phyloP scores from a whole-genome alignment of 2,797 vertebrate genomes.

The Pteropus rufus region DNA sequence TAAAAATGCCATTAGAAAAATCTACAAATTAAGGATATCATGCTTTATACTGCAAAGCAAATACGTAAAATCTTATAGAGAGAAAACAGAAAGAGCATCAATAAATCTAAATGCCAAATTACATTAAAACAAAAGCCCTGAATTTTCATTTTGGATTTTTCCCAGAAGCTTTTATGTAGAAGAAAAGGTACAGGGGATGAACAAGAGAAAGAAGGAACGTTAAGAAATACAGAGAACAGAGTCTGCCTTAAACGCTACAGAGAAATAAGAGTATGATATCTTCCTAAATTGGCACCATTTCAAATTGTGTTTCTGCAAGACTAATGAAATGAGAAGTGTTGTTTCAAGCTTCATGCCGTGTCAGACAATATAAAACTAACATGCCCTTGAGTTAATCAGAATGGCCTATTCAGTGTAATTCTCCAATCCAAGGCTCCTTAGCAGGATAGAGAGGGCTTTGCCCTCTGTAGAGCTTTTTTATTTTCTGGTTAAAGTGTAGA shows the following conservation, averaged over 20 bases:
- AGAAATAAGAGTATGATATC: slow-evolving; percentile 78
- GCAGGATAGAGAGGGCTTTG: slow-evolving; percentile 47
- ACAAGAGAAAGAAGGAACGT: slow-evolving; percentile 49
- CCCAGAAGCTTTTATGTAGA: slow-evolving; percentile 75
- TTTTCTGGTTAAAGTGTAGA: slow-evolving; percentile 53
- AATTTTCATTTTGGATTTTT: slow-evolving; percentile 79
- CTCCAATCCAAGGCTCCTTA: slow-evolving; percentile 71
- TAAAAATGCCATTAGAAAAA: slow-evolving; percentile 77
- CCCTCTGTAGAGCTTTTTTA: slow-evolving; percentile 39
- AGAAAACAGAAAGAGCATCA: slow-evolving; percentile 74
- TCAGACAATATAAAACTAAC: slow-evolving; percentile 83
- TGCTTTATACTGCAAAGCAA: slow-evolving; percentile 71
- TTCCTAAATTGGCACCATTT: slow-evolving; percentile 78
- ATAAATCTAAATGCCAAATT: slow-evolving; percentile 79
- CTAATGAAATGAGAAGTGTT: slow-evolving; percentile 86
- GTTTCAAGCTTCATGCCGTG: slow-evolving; percentile 83
- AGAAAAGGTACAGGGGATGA: background rate
- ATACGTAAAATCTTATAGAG: slow-evolving; percentile 71
- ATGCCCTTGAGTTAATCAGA: slow-evolving; percentile 83
- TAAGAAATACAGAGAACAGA: slow-evolving; percentile 73
- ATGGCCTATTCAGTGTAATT: slow-evolving; percentile 80
- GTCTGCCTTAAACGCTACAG: slow-evolving; percentile 76
- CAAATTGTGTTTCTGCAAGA: slow-evolving; percentile 81
- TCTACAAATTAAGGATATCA: slow-evolving; percentile 72
- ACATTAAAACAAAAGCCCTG: slow-evolving; percentile 69